A percentile compares a stretch with the other conserved stretches of the same genome.
Conservation (phyloP, 2,113 vertebrate genomes). For the Colius striatus region DNA sequence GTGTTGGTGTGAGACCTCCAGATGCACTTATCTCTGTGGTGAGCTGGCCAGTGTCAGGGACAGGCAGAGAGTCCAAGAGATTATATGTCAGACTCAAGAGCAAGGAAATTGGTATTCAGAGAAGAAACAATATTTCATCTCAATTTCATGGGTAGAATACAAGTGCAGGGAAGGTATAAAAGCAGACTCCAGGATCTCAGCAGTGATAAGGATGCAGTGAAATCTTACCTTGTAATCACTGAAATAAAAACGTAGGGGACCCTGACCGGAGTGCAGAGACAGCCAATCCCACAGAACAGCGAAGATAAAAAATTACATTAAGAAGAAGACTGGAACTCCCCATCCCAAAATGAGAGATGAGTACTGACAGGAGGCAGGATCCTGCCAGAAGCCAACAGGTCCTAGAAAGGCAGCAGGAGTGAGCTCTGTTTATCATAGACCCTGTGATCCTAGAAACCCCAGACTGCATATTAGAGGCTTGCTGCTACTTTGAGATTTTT, state of each 20-base stretch:
- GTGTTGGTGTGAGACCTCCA: neutral
- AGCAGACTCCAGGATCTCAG: neutral
- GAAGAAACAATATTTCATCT: neutral
- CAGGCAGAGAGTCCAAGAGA: neutral
- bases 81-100: neutral
- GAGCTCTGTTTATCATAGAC: neutral
- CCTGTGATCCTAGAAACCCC: neutral
- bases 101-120: neutral
- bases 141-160: neutral
- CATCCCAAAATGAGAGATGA: neutral
- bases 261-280: neutral
- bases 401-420: neutral
- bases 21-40: neutral
- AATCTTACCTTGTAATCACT: neutral
- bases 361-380: neutral
- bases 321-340: neutral
- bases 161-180: neutral
- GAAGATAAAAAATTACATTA: neutral
- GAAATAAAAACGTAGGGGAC: neutral
- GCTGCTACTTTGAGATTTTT: fast-evolving
- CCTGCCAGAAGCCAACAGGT: neutral
- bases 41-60: neutral
- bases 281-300: neutral
- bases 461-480: neutral
- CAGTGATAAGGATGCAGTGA: fast-evolving